Evolutionary conservation across 2,113 vertebrate genomes (phyloP), one percentile per base, ranked within the genome.

Genomic region (pig (Sus scrofa)): DNA sequence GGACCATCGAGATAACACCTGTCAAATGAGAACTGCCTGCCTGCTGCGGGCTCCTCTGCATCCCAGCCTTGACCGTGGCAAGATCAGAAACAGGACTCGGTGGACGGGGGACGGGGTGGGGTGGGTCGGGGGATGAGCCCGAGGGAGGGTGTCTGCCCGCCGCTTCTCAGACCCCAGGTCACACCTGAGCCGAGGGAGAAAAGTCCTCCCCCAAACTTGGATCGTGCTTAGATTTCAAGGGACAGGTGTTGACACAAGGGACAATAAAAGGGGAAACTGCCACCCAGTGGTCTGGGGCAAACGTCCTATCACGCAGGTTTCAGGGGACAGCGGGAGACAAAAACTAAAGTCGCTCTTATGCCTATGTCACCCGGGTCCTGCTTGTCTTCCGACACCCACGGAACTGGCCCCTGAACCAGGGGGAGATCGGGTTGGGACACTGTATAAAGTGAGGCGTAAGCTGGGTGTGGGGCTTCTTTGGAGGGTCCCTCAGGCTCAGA

Each of bases 331-430:
- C 0, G 18, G 32, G 30, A 18, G 34, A 32, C 30, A 30, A 22
- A 44, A 26, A 68, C 44, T 1, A 3, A 62, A 83, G 60, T 0
- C 2, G 11, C 26, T 1, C 12, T 37, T 34, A 27, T 0, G 34
- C 6, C 20, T 4, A 2, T 0, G 2, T 24, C 65, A 2, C 56
- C 16, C 0, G 9, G 19, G 32, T 12, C 71, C 73, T 18, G 7
- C 65, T 37, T 3, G 11, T 20, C 19, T 24, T 15, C 32, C 1
- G 30, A 6, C 0, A 26, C 1, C 14, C 13, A 54, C 0, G 14
- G 13, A 56, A 54, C 0, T 1, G 44, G 0, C 0, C 0, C 1
- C 7, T 10, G 52, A 37, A 79, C 6, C 5, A 34, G 1, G 27
- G 56, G 27, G 34, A 75, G 32, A 32, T 0, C 3, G 22, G 0